phyloP scores from a whole-genome alignment of 2,797 vertebrate genomes.

The Arnoldichthys spilopterus region DNA sequence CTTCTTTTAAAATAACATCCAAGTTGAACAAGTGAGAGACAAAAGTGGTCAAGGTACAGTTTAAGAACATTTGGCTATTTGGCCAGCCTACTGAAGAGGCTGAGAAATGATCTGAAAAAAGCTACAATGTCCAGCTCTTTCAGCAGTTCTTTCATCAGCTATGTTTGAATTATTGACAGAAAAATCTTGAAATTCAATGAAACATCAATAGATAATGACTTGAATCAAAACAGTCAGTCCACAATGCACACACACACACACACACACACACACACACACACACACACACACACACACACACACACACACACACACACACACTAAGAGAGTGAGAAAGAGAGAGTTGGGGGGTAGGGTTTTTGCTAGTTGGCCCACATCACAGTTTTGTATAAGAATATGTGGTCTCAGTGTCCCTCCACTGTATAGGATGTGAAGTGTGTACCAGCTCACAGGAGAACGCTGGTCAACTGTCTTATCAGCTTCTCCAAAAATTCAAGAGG shows the following conservation, averaged over 20 bases:
- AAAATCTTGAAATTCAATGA: constrained; percentile 38
- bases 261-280: too few relatives aligned
- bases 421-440: not conserved
- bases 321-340: not conserved
- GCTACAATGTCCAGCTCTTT: not conserved
- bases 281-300: not conserved
- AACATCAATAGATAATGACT: constrained; percentile 22
- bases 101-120: constrained; percentile 20
- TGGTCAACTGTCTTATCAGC: constrained; percentile 1
- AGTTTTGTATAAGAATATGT: not conserved
- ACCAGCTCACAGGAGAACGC: not conserved
- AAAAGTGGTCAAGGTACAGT: not conserved
- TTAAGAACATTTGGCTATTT: constrained; percentile 2
- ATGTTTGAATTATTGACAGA: constrained; percentile 37
- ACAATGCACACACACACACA: not conserved
- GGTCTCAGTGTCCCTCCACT: not conserved
- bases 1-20: not conserved
- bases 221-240: not conserved
- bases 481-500: not conserved
- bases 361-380: not conserved
- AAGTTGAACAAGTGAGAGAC: not conserved
- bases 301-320: not conserved
- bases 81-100: constrained; percentile 4
- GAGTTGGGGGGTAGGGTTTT: not conserved
- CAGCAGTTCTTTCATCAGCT: not conserved